Percentiles rank a stretch among this genome's conserved stretches.
These are phyloP conservation scores for Drosophila santomea DNA, from an alignment of 1,140 invertebrate genomes.

Conservation along the genomic window DNA sequence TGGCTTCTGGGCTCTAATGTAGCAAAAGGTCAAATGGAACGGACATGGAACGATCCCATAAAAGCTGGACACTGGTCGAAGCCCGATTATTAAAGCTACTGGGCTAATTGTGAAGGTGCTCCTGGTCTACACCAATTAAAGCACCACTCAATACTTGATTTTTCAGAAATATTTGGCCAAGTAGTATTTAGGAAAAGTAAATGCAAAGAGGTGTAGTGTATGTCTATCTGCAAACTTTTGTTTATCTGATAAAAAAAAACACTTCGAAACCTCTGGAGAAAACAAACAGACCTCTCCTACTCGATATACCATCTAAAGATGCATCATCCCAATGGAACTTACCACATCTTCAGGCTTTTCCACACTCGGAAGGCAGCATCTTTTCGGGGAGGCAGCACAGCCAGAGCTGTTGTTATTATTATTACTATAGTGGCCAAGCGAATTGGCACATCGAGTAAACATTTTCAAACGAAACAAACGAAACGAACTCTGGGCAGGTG, in stretches of 20 bases:
- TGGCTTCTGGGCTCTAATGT: not conserved
- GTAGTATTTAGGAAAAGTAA: not conserved
- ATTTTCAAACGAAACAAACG: conserved; percentile 57
- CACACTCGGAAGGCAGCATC: conserved; percentile 47
- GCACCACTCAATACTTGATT: too few species aligned
- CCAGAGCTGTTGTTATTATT: conserved; percentile 57
- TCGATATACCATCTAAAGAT: not conserved
- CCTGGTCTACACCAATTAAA: too few species aligned
- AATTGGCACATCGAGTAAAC: conserved; percentile 80
- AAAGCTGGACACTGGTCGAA: too few species aligned
- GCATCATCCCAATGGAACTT: conserved; percentile 42
- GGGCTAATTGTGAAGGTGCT: too few species aligned
- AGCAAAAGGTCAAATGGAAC: not conserved
- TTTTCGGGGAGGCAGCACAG: conserved; percentile 32
- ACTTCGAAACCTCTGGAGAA: not conserved
- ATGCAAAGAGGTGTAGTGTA: not conserved
- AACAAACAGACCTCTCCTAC: not conserved
- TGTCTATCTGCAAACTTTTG: not conserved
- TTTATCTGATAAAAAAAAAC: not conserved
- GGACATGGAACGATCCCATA: too few species aligned
- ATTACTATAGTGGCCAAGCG: conserved; percentile 52
- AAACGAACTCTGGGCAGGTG: conserved; percentile 45
- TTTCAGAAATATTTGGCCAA: not conserved
- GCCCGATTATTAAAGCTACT: too few species aligned
- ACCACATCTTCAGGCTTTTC: conserved; percentile 70